A percentile compares a stretch with the other conserved stretches of the same genome.
Conservation (phyloP, 2,113 vertebrate genomes). For the Pagrus major region DNA sequence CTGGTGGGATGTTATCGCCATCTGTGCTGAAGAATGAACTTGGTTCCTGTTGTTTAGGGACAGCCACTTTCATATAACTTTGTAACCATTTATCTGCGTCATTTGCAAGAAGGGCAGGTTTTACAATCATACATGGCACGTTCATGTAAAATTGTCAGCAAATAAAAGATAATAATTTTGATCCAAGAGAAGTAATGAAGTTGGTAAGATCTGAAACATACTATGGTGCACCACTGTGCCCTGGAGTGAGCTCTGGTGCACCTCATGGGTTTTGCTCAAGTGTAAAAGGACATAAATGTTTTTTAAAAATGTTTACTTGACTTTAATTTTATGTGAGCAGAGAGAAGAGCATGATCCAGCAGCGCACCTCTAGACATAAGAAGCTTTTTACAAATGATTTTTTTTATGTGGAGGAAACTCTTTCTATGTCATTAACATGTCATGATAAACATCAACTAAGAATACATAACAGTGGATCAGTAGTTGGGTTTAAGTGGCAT, state of each 20-base stretch:
- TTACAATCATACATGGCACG: background rate
- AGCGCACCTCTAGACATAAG: background rate
- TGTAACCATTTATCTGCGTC: background rate
- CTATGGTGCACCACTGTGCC: background rate
- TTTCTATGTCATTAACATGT: background rate
- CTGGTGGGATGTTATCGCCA: background rate
- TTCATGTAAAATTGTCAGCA: background rate
- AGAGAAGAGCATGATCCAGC: background rate
- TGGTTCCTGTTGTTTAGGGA: background rate
- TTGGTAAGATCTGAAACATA: constrained; percentile 2
- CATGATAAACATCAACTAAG: background rate
- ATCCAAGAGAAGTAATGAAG: background rate
- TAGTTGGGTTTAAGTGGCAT: background rate
- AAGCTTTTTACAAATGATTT: background rate
- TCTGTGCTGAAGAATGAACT: constrained; percentile 3
- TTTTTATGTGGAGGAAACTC: background rate
- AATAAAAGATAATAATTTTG: constrained; percentile 6
- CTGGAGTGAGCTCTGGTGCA: background rate
- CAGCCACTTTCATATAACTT: background rate
- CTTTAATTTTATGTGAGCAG: background rate
- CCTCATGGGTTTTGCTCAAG: background rate
- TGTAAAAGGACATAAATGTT: background rate
- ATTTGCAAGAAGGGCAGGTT: background rate
- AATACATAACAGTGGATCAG: background rate
- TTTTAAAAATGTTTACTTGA: background rate